phyloP scores from a whole-genome alignment of 2,113 vertebrate genomes.

The Tamias sibiricus region DNA sequence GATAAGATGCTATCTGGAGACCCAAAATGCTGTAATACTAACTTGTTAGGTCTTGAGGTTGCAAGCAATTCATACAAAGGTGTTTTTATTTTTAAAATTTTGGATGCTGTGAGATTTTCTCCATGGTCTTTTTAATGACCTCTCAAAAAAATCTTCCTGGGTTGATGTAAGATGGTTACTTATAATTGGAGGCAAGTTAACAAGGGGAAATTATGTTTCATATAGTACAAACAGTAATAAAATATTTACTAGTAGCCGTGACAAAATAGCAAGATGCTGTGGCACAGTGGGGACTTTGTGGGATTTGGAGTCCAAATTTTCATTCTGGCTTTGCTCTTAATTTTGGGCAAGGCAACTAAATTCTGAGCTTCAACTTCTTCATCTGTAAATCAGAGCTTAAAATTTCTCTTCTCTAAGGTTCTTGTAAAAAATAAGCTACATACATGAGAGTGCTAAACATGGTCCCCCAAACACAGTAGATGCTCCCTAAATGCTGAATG shows the following conservation, averaged over 20 bases:
- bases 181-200: conserved; percentile 17
- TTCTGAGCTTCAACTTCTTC: neutral
- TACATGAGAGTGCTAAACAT: neutral
- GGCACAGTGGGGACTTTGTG: neutral
- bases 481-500: neutral
- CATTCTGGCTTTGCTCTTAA: neutral
- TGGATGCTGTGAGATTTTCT: conserved; percentile 1
- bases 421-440: neutral
- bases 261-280: neutral
- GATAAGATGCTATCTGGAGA: conserved; percentile 19
- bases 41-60: conserved; percentile 50
- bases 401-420: neutral
- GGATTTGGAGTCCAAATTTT: neutral
- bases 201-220: neutral
- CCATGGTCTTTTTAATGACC: conserved; percentile 52
- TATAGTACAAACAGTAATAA: conserved; percentile 37
- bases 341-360: neutral
- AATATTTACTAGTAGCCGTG: conserved; percentile 50
- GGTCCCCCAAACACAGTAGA: neutral
- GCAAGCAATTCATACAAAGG: neutral
- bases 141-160: conserved; percentile 42
- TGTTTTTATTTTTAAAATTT: conserved; percentile 36
- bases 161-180: conserved; percentile 40
- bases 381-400: neutral
- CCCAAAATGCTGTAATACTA: neutral